These are phyloP conservation scores for Mico argentatus DNA, from an alignment of 2,797 vertebrate genomes.

Conservation along the genomic window DNA sequence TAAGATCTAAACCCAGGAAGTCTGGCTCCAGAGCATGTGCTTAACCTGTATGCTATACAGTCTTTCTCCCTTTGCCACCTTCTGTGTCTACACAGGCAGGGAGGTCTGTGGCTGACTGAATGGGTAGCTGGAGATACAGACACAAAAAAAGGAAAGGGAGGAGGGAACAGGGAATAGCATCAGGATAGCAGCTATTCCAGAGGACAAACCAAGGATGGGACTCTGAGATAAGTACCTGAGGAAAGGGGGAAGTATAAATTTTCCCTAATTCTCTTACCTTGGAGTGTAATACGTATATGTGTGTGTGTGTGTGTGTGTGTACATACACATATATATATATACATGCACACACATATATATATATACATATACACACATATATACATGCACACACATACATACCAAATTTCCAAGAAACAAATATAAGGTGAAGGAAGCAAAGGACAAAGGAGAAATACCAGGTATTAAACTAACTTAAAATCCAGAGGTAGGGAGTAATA, in stretches of 20 bases:
- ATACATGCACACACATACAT: no score
- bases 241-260: not conserved
- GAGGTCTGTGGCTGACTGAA: not conserved
- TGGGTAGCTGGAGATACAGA: not conserved
- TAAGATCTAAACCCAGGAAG: not conserved
- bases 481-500: not conserved
- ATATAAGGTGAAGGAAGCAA: not conserved
- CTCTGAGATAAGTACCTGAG: not conserved
- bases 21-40: not conserved
- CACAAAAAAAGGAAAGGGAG: not conserved
- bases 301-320: no score
- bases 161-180: not conserved
- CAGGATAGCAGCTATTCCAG: not conserved
- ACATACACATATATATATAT: no score
- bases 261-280: not conserved
- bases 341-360: rapidly evolving
- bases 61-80: not conserved
- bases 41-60: not conserved
- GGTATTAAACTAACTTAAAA: not conserved
- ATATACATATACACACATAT: rapidly evolving
- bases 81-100: not conserved
- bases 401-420: not conserved
- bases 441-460: not conserved
- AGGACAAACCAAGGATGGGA: not conserved
- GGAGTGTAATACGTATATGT: not conserved